Evolutionary conservation across 2,797 vertebrate species (phyloP), one percentile per base, ranked within the genome.

Genomic region (Sebastiscus albofasciatus): DNA sequence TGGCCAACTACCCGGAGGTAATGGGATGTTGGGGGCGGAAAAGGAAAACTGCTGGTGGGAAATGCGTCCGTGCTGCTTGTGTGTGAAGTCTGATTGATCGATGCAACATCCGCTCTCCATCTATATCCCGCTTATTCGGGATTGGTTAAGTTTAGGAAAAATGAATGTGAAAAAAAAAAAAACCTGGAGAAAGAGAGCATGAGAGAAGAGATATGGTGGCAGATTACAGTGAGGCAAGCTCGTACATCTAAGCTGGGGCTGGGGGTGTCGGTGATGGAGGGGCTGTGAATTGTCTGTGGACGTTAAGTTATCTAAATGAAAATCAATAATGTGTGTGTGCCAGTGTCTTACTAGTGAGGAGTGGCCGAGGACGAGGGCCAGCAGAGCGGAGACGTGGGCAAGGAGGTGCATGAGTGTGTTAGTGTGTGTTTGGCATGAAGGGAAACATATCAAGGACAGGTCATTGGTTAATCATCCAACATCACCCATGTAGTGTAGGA

Each of bases 231-330:
- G 93, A 94, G 68, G 95, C 93, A 89, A 92, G 95, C 95, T 96
- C 76, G 89, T 96, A 94, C 95, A 96, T 97, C 96, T 95, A 94
- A 95, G 95, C 95, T 94, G 94, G 95, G 94, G 33, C 59, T 77
- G 70, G 49, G 61, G 80, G 79, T 72, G 80, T 75, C 80, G 33
- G 16, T 82, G 91, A 90, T 90, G 84, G 87, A 92, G 96, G 92
- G 89, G 96, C 95, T 95, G 93, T 92, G 95, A 96, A 97, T 96
- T 97, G 96, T 97, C 97, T 96, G 95, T 91, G 96, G 97, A 97
- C 96, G 98, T 98, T 98, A 98, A 98, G 97, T 97, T 98, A 98
- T 99, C 97, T 98, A 98, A 99, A 99, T 98, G 97, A 97, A 98
- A 98, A 98, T 99, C 97, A 97, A 98, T 98, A 98, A 96, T 96